A percentile compares a stretch with the other conserved stretches of the same genome.
phyloP scores from a whole-genome alignment of 2,113 vertebrate species.

The Craseonycteris thonglongyai region DNA sequence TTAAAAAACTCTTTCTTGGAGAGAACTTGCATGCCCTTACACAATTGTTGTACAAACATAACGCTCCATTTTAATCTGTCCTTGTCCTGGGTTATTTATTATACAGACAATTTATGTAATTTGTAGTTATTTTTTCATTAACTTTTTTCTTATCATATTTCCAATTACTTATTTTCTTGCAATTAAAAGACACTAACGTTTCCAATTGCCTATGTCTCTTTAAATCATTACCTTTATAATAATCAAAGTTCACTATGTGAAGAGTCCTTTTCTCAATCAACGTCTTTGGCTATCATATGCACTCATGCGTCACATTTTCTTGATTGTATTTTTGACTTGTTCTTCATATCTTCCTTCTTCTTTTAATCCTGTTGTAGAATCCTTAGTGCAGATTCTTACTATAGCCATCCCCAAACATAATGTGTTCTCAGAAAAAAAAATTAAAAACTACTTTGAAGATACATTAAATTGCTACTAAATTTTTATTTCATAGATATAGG shows the following conservation, averaged over 20 bases:
- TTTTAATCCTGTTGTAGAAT: not conserved
- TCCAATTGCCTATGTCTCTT: not conserved
- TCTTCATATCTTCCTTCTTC: not conserved
- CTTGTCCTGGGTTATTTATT: not conserved
- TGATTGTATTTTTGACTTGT: not conserved
- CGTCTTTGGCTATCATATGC: not conserved
- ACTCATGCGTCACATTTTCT: not conserved
- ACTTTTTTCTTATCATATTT: not conserved
- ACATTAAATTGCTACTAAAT: not conserved
- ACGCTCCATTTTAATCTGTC: not conserved
- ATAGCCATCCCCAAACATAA: not conserved
- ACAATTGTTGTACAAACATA: not conserved
- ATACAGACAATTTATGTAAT: not conserved
- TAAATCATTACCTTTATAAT: not conserved
- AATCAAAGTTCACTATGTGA: not conserved
- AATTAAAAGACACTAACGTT: not conserved
- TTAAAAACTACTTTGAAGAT: not conserved
- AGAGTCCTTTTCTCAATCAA: not conserved
- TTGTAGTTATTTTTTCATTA: not conserved
- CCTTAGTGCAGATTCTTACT: not conserved
- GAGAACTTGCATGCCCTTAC: not conserved
- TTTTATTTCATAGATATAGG: not conserved
- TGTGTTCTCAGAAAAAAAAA: not conserved
- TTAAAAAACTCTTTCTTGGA: not conserved
- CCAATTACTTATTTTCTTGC: not conserved